Conservation (phyloP, 2,113 vertebrate species). For the Larimichthys crocea region DNA sequence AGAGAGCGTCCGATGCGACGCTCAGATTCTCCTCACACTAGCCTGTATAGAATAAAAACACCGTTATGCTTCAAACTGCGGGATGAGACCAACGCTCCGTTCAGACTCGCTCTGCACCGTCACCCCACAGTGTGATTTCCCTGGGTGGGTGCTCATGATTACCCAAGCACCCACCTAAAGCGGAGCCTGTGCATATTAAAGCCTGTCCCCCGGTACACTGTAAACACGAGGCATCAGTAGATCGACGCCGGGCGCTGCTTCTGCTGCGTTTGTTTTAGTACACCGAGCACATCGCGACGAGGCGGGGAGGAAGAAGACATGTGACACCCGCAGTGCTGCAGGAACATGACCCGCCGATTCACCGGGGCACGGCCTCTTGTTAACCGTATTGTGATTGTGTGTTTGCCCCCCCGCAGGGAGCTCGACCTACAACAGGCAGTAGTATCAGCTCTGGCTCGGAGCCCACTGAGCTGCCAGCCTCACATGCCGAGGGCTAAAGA, state of each 20-base stretch:
- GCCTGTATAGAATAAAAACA: too few relatives aligned
- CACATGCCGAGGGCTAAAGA: slow-evolving; percentile 39
- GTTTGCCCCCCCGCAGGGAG: slow-evolving; percentile 38
- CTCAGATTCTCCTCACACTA: too few relatives aligned
- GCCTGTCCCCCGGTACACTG: too few relatives aligned
- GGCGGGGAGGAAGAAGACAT: not conserved
- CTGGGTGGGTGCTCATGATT: too few relatives aligned
- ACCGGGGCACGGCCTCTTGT: slow-evolving; percentile 51
- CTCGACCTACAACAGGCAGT: slow-evolving; percentile 52
- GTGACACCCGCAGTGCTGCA: slow-evolving; percentile 2
- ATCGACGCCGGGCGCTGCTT: not conserved
- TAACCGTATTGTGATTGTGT: slow-evolving; percentile 53
- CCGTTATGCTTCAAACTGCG: too few relatives aligned
- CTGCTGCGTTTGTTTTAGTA: not conserved
- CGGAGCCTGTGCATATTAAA: too few relatives aligned
- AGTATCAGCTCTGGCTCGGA: slow-evolving; percentile 57
- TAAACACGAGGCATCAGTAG: too few relatives aligned
- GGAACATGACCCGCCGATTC: slow-evolving; percentile 37
- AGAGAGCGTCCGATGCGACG: too few relatives aligned
- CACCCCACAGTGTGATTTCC: too few relatives aligned
- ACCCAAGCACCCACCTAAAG: too few relatives aligned
- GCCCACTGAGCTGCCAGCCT: slow-evolving; percentile 66
- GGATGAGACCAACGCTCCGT: too few relatives aligned
- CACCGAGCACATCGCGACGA: fast-evolving
- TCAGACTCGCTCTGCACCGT: too few relatives aligned